A percentile compares a stretch with the other conserved stretches of the same genome.
Evolutionary conservation across 1,140 invertebrate species (phyloP).

Genomic region (Trachymyrmex cornetzi): DNA sequence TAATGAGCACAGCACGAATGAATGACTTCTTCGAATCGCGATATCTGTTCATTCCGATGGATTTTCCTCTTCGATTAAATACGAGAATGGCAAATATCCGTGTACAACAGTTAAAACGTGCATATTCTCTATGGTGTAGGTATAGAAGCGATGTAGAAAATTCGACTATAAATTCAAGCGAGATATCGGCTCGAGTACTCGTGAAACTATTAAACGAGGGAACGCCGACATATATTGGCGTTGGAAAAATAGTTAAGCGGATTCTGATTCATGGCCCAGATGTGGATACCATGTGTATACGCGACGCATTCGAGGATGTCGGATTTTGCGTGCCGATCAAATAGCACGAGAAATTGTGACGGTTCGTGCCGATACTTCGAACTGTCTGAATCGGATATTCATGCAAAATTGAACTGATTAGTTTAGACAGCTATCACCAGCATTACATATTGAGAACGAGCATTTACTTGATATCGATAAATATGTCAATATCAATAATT

Average conservation of each 20-base stretch:
- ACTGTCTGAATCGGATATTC: neutral
- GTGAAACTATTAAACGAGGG: conserved; percentile 16
- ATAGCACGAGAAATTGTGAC: conserved; percentile 11
- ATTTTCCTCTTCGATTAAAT: neutral
- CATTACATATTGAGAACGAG: neutral
- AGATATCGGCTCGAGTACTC: neutral
- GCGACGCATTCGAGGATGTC: neutral
- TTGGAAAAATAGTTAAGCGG: neutral
- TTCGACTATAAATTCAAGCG: conserved; percentile 14
- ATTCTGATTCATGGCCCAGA: conserved; percentile 30
- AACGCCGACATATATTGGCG: neutral
- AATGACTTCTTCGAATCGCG: conserved; percentile 12
- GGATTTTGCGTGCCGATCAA: conserved; percentile 2
- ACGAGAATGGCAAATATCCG: neutral
- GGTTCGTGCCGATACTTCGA: neutral
- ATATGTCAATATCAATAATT: neutral
- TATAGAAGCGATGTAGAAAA: neutral
- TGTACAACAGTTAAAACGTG: neutral
- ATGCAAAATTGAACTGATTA: neutral
- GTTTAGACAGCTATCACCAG: neutral
- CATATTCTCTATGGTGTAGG: neutral
- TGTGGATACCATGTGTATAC: neutral
- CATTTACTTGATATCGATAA: neutral
- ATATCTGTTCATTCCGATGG: neutral
- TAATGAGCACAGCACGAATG: neutral